Base-by-base conservation (phyloP, 2,888 invertebrate species). In the Ormyrus labotus region DNA sequence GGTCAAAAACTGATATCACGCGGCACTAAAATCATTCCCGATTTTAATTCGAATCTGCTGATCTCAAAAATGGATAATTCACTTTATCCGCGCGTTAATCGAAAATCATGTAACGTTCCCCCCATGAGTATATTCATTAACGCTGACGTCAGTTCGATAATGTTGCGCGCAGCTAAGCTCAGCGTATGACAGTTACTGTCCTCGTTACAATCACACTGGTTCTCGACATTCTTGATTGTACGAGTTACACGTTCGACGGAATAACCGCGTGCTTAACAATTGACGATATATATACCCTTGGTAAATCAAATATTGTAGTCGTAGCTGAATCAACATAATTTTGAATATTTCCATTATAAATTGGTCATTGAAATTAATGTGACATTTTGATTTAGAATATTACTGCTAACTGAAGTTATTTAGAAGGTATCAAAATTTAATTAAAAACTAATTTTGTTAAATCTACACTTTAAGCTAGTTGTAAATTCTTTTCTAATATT, bases 141-240 rank as follows among this genome's bases (percentile, higher is more conserved):
- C n/a, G 60, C 60, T 5, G n/a, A 75, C 58, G 50, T 51, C 34
- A 19, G 50, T 51, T 68, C 51, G 58, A 58, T 60, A 58, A n/a
- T 50, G 67, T 75, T 19, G 58, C 74, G 50, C 47, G 8, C 11
- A 11, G 58, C 45, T 51, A n/a, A 75, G 34, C 63, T 55, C 63
- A 6, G 13, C n/a, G 55, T 9, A 48, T 74, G 65, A 58, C 74
- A 67, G 19, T 65, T 50, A 58, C n/a, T 50, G 73, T 13, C 13
- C 64, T 64, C 55, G 19, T 65, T 65, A 65, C 55, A 57, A 74
- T 65, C n/a, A n/a, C 63, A 47, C 65, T 55, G 71, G 71, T 69
- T 60, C 53, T 81, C 69, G 51, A 60, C 45, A 13, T 64, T 72
- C 74, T 76, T 60, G 47, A 76, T 63, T 81, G 67, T 78, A 19